phyloP scores from a whole-genome alignment of 2,888 invertebrate species.

The Epicampocera succincta region DNA sequence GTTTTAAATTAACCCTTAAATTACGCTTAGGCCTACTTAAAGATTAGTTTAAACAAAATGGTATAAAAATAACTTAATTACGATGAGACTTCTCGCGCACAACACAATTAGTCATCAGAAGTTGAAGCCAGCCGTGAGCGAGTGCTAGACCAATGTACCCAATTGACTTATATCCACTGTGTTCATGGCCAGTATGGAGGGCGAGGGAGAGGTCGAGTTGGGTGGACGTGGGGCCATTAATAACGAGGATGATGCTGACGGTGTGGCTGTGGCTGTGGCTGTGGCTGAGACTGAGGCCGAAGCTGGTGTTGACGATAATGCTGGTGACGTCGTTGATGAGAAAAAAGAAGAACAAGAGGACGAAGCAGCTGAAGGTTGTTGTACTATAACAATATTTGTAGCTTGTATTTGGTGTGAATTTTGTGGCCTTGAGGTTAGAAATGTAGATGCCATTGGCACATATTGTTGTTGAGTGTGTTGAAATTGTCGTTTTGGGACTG shows the following conservation, averaged over 20 bases:
- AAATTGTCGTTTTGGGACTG: conserved; percentile 61
- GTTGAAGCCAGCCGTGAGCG: background rate
- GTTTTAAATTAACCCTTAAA: conserved; percentile 10
- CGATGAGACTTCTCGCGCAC: background rate
- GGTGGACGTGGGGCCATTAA: conserved; percentile 45
- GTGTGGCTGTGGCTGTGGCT: too few species aligned
- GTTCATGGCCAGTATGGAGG: conserved; percentile 67
- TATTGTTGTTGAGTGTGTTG: conserved; percentile 47
- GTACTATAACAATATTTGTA: conserved; percentile 38
- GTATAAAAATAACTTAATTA: conserved; percentile 33
- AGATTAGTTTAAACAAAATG: conserved; percentile 8
- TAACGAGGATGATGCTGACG: too few species aligned
- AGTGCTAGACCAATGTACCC: conserved; percentile 72
- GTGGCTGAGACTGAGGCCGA: conserved; percentile 22
- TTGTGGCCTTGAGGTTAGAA: conserved; percentile 61
- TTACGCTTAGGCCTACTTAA: conserved; percentile 31
- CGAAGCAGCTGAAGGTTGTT: conserved; percentile 6
- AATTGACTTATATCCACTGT: conserved; percentile 71
- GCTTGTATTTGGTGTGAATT: conserved; percentile 55
- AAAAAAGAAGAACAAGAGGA: conserved; percentile 3
- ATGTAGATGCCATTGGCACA: conserved; percentile 58
- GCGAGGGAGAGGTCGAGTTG: conserved; percentile 43
- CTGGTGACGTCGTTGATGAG: conserved; percentile 15
- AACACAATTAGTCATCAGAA: conserved; percentile 26
- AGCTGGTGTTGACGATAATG: conserved; percentile 37